Percentiles rank a stretch among this genome's conserved stretches.
Evolutionary conservation across 1,140 invertebrate genomes (phyloP).

Genomic region (Mamestra configurata): DNA sequence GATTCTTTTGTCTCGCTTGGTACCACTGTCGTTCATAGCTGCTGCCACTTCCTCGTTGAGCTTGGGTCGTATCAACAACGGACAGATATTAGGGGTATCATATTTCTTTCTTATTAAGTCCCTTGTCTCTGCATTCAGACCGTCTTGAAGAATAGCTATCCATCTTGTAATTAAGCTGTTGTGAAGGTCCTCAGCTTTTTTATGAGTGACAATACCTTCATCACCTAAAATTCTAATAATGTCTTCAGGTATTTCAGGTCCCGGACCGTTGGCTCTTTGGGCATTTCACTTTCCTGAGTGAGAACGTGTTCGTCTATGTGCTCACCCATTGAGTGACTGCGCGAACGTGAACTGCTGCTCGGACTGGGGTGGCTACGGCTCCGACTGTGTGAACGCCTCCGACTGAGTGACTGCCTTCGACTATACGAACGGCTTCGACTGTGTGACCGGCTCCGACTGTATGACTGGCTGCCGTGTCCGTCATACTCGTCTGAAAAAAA

Average conservation of each 20-base stretch:
- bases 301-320: too few relatives aligned
- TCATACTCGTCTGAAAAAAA: not conserved
- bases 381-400: not conserved
- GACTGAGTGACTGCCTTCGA: not conserved
- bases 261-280: not conserved
- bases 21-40: not conserved
- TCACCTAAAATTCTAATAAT: not conserved
- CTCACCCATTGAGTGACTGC: too few relatives aligned
- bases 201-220: not conserved
- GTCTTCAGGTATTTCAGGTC: not conserved
- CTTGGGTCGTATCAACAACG: not conserved
- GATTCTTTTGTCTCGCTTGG: not conserved
- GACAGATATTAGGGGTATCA: not conserved
- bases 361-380: not conserved
- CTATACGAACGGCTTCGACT: not conserved
- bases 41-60: constrained; percentile 10
- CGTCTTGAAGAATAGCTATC: not conserved
- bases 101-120: not conserved
- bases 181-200: not conserved
- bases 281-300: too few relatives aligned
- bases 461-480: not conserved
- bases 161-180: not conserved
- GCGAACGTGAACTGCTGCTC: not conserved
- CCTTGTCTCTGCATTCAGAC: not conserved
- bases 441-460: not conserved